A percentile compares a stretch with the other conserved stretches of the same genome.
These are phyloP conservation scores for Luperina testacea DNA, from an alignment of 2,888 invertebrate species.

Conservation along the genomic window DNA sequence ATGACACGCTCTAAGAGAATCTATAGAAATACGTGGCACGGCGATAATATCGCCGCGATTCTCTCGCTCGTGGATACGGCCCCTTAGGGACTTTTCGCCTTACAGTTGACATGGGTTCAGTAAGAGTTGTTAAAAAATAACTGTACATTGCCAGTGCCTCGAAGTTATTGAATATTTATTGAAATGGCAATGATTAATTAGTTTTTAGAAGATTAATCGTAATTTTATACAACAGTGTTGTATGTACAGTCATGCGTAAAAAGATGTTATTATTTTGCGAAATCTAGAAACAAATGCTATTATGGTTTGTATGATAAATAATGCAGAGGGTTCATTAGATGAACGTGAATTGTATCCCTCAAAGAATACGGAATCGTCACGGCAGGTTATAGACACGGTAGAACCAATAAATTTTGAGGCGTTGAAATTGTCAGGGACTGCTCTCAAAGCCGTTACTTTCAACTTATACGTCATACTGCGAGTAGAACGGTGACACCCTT, in stretches of 20 bases:
- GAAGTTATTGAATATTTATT: conserved; percentile 2
- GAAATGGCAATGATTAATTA: conserved; percentile 21
- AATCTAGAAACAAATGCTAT: neutral
- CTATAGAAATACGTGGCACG: no score
- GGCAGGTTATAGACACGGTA: neutral
- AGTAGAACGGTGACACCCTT: neutral
- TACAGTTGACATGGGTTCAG: conserved; percentile 12
- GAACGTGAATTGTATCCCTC: neutral
- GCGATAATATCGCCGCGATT: no score
- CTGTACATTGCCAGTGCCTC: conserved; percentile 2
- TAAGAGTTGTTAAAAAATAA: neutral
- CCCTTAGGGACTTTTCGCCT: neutral
- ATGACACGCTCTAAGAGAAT: no score
- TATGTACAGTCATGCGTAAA: conserved; percentile 7
- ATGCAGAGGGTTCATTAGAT: conserved; percentile 1
- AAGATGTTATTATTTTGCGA: neutral
- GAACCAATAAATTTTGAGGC: no score
- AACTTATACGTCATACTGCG: neutral
- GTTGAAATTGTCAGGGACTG: neutral
- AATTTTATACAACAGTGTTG: conserved; percentile 29
- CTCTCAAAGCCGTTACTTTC: neutral
- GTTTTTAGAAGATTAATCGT: conserved; percentile 3
- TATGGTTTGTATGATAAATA: neutral
- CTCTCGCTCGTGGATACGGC: no score
- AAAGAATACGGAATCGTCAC: neutral